phyloP scores from a whole-genome alignment of 2,113 vertebrate species.

The Saccopteryx bilineata region DNA sequence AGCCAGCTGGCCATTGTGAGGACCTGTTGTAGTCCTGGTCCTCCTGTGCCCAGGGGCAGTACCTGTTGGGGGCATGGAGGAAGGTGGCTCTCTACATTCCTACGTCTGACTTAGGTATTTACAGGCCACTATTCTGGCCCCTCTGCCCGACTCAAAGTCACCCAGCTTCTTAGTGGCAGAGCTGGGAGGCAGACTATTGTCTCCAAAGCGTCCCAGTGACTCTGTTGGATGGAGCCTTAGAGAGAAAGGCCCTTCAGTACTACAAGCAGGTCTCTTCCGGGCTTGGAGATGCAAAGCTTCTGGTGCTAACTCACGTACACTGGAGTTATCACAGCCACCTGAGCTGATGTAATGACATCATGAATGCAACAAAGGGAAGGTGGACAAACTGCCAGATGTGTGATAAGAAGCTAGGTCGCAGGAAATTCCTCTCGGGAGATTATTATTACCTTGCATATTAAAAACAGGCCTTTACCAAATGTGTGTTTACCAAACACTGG shows the following conservation, averaged over 20 bases:
- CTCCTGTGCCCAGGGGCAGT: neutral
- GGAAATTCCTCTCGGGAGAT: constrained; percentile 51
- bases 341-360: constrained; percentile 48
- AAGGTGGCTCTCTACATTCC: neutral
- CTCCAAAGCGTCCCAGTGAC: accelerated
- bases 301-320: accelerated
- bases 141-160: too few relatives aligned
- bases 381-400: neutral
- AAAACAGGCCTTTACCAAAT: neutral
- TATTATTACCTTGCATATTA: neutral
- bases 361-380: neutral
- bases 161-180: neutral
- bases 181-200: neutral
- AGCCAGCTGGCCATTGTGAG: neutral
- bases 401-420: neutral
- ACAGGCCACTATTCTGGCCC: neutral
- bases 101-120: neutral
- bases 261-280: neutral
- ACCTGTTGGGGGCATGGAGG: neutral
- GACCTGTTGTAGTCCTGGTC: neutral
- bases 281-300: constrained; percentile 11
- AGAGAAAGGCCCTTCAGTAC: neutral
- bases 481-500: neutral
- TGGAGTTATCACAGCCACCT: accelerated
- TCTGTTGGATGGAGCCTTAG: neutral